phyloP scores from a whole-genome alignment of 2,888 invertebrate species.

The Phlogophora meticulosa region DNA sequence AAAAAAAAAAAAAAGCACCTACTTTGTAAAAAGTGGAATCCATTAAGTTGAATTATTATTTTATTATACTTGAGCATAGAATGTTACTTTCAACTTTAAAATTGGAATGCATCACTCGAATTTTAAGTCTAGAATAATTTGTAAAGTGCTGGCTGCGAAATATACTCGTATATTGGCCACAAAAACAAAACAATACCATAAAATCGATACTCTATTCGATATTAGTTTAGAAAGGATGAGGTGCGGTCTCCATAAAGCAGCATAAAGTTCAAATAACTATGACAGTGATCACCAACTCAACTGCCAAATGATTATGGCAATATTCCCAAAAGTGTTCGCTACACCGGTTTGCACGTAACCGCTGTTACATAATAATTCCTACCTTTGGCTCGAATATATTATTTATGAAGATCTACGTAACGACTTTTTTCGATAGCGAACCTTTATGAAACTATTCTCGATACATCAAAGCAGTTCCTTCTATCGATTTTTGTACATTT shows the following conservation, averaged over 20 bases:
- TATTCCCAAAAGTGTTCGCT: slow-evolving; percentile 38
- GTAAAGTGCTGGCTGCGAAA: no score
- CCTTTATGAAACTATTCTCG: not conserved
- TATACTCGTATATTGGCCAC: not conserved
- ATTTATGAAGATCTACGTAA: not conserved
- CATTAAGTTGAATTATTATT: not conserved
- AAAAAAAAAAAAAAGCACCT: no score
- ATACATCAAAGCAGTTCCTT: not conserved
- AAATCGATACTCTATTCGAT: not conserved
- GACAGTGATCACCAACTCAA: slow-evolving; percentile 40
- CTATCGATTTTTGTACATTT: not conserved
- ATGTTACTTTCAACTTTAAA: not conserved
- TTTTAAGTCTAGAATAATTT: not conserved
- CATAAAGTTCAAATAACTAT: slow-evolving; percentile 30
- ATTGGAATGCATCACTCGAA: not conserved
- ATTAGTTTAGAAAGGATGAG: not conserved
- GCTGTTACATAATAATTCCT: slow-evolving; percentile 25
- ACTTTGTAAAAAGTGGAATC: not conserved
- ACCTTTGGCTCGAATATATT: slow-evolving; percentile 27
- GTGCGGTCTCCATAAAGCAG: not conserved
- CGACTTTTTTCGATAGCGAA: not conserved
- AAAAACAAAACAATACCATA: no score
- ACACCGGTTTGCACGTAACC: slow-evolving; percentile 9
- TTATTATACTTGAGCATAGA: not conserved
- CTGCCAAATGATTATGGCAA: slow-evolving; percentile 48